Evolutionary conservation across 2,888 invertebrate species (phyloP).

Genomic region (Perithous albicinctus): DNA sequence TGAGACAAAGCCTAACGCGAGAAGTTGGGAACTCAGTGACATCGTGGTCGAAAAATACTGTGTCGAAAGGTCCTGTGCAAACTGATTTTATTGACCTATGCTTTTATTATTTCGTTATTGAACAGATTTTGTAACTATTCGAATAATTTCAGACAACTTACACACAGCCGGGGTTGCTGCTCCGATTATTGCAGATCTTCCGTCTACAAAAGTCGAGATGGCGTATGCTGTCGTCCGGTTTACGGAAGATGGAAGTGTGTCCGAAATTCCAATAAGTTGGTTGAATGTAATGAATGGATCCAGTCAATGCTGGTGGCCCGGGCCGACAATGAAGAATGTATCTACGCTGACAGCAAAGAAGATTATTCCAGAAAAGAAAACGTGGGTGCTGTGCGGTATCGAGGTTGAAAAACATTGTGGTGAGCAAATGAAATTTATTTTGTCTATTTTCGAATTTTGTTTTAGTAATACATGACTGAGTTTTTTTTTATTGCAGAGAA

Average conservation of each 20-base stretch:
- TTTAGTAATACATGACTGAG: slow-evolving; percentile 13
- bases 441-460: slow-evolving; percentile 9
- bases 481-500: slow-evolving; percentile 19
- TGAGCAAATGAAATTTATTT: slow-evolving; percentile 15
- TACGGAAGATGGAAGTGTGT: slow-evolving; percentile 2
- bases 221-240: slow-evolving; percentile 9
- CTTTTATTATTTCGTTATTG: slow-evolving; percentile 3
- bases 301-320: slow-evolving; percentile 17
- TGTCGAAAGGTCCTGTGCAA: too few species aligned
- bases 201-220: slow-evolving; percentile 15
- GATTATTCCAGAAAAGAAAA: too few species aligned
- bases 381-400: slow-evolving; percentile 14
- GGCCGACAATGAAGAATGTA: slow-evolving; percentile 9
- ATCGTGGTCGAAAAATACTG: too few species aligned
- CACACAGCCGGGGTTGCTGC: slow-evolving; percentile 12
- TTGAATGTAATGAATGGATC: not conserved
- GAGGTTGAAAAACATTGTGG: slow-evolving; percentile 20
- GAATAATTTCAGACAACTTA: slow-evolving; percentile 8
- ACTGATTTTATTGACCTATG: too few species aligned
- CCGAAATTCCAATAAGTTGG: slow-evolving; percentile 1
- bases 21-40: too few species aligned
- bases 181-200: slow-evolving; percentile 12
- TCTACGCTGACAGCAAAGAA: slow-evolving; percentile 18
- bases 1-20: too few species aligned
- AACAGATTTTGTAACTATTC: slow-evolving; percentile 14